Conservation (phyloP, 1,140 invertebrate genomes). For the Planococcus citri region DNA sequence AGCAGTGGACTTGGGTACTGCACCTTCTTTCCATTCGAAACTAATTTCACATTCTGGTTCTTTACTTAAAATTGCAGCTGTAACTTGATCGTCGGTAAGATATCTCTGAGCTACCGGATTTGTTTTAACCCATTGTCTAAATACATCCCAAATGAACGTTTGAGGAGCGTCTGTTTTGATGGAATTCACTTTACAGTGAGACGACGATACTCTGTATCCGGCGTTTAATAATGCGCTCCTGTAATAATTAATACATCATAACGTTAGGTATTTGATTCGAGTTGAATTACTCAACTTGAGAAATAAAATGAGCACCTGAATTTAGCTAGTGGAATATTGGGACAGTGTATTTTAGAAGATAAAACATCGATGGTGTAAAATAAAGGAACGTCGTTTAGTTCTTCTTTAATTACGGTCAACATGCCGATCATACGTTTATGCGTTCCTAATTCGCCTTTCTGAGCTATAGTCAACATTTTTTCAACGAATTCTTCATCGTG, state of each 20-base stretch:
- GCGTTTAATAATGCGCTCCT: slow-evolving; percentile 89
- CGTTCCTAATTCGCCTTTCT: slow-evolving; percentile 44
- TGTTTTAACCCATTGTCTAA: slow-evolving; percentile 62
- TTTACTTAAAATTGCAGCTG: slow-evolving; percentile 44
- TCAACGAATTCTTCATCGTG: slow-evolving; percentile 68
- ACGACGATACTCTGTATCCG: slow-evolving; percentile 82
- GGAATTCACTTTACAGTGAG: slow-evolving; percentile 75
- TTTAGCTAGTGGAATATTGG: slow-evolving; percentile 48
- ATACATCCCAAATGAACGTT: slow-evolving; percentile 82
- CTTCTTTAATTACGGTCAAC: slow-evolving; percentile 56
- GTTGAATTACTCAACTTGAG: not conserved
- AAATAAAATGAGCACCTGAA: slow-evolving; percentile 40
- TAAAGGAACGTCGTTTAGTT: slow-evolving; percentile 69
- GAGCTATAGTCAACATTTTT: slow-evolving; percentile 36
- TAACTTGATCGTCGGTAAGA: slow-evolving; percentile 26
- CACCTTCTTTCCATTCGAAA: slow-evolving; percentile 51
- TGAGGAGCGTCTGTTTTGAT: slow-evolving; percentile 89
- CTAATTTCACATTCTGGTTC: slow-evolving; percentile 39
- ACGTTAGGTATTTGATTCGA: not conserved
- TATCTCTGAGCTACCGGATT: slow-evolving; percentile 43
- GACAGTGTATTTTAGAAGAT: slow-evolving; percentile 49
- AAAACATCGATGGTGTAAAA: slow-evolving; percentile 66
- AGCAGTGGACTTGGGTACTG: slow-evolving; percentile 67
- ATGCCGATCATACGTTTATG: slow-evolving; percentile 60
- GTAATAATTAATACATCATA: slow-evolving; percentile 33